phyloP scores from a whole-genome alignment of 1,140 invertebrate genomes.

The Mactra quadrangularis region DNA sequence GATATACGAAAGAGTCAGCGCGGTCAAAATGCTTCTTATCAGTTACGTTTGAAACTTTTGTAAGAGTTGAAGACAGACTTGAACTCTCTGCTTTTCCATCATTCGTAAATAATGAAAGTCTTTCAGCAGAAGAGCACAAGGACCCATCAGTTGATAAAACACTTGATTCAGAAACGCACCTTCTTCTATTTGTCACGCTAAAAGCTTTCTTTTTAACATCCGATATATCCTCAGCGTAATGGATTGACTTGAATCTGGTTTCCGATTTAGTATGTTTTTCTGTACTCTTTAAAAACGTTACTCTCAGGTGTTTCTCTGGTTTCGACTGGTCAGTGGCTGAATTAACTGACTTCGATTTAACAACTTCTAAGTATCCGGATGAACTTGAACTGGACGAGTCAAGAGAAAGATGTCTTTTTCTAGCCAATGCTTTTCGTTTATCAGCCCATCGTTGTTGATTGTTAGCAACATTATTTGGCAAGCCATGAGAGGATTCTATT shows the following conservation, averaged over 20 bases:
- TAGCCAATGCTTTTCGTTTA: background rate
- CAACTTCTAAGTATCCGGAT: background rate
- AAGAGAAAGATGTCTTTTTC: background rate
- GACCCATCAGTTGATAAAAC: background rate
- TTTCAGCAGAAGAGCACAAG: background rate
- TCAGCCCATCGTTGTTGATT: background rate
- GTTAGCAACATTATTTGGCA: too few species aligned
- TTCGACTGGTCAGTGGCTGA: background rate
- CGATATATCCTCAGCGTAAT: too few species aligned
- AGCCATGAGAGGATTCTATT: background rate
- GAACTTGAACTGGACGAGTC: conserved; percentile 18
- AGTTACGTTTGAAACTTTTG: background rate
- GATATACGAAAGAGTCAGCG: background rate
- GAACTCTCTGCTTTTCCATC: background rate
- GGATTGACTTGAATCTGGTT: too few species aligned
- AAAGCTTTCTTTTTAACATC: background rate
- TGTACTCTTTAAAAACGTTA: conserved; percentile 7
- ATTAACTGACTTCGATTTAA: background rate
- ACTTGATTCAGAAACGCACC: conserved; percentile 3
- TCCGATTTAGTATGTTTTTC: too few species aligned
- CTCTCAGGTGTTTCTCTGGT: background rate
- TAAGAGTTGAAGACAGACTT: background rate
- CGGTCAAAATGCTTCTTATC: conserved; percentile 21
- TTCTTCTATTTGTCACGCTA: background rate
- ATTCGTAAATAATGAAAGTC: background rate